Evolutionary conservation across 2,797 vertebrate species (phyloP).

Genomic region (Eospalax fontanierii): DNA sequence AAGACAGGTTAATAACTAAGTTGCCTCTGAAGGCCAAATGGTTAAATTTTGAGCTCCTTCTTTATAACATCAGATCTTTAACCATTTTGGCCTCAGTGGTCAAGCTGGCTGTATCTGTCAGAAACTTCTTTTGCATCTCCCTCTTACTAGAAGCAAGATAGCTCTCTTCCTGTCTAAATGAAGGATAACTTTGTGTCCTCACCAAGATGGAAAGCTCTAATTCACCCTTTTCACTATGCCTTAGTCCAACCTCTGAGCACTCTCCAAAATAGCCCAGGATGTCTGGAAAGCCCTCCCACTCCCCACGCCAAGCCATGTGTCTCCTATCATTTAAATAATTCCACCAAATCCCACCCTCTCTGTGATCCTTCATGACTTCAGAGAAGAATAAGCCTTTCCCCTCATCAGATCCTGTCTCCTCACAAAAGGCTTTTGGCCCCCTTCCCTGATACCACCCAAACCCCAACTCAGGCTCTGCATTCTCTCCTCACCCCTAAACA

Average conservation of each 20-base stretch:
- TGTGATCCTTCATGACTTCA: not conserved
- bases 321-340: conserved; percentile 27
- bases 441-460: not conserved
- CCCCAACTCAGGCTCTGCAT: not conserved
- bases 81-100: not conserved
- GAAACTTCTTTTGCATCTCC: conserved; percentile 4
- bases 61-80: not conserved
- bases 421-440: not conserved
- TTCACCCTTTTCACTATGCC: not conserved
- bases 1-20: not conserved
- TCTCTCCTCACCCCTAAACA: not conserved
- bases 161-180: not conserved
- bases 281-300: not conserved
- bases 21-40: not conserved
- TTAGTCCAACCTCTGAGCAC: not conserved
- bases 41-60: not conserved
- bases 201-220: not conserved
- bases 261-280: not conserved
- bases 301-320: not conserved
- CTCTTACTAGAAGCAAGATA: conserved; percentile 14
- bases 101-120: not conserved
- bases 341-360: conserved; percentile 8
- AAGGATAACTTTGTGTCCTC: not conserved
- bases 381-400: not conserved
- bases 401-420: not conserved